Evolutionary conservation across 2,797 vertebrate species (phyloP).

Genomic region (Jordanella pulchra): DNA sequence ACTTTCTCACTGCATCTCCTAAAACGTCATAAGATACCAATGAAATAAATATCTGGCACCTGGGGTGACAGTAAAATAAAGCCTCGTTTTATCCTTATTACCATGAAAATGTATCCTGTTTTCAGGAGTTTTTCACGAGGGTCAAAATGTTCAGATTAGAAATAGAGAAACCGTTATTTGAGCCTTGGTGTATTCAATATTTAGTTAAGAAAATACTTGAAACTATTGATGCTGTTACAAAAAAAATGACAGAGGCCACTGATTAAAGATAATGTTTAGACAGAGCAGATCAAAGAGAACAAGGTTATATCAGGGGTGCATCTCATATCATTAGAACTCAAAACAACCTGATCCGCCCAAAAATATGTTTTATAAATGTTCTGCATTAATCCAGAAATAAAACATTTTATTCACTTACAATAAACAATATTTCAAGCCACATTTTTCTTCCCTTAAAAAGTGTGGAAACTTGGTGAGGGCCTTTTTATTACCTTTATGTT

Average conservation of each 20-base stretch:
- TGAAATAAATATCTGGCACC: background rate
- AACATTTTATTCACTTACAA: no score
- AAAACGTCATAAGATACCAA: background rate
- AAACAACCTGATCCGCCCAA: no score
- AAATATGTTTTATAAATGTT: background rate
- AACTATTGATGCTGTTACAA: background rate
- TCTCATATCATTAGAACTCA: background rate
- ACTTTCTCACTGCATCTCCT: no score
- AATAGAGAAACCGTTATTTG: background rate
- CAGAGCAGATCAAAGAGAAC: background rate
- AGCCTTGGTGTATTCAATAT: background rate
- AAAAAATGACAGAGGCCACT: no score
- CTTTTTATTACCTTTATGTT: slow-evolving; percentile 21
- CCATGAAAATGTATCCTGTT: background rate
- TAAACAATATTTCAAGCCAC: background rate
- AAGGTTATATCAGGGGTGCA: background rate
- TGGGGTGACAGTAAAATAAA: background rate
- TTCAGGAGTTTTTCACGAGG: no score
- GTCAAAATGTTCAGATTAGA: background rate
- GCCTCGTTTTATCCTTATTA: background rate
- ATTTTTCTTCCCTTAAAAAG: slow-evolving; percentile 11
- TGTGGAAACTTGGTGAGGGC: slow-evolving; percentile 12
- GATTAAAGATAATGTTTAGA: background rate
- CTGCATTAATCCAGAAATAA: no score
- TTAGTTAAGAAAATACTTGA: background rate